Evolutionary conservation across 2,113 vertebrate species (phyloP), one percentile per base, ranked within the genome.

Genomic region (Scortum barcoo): DNA sequence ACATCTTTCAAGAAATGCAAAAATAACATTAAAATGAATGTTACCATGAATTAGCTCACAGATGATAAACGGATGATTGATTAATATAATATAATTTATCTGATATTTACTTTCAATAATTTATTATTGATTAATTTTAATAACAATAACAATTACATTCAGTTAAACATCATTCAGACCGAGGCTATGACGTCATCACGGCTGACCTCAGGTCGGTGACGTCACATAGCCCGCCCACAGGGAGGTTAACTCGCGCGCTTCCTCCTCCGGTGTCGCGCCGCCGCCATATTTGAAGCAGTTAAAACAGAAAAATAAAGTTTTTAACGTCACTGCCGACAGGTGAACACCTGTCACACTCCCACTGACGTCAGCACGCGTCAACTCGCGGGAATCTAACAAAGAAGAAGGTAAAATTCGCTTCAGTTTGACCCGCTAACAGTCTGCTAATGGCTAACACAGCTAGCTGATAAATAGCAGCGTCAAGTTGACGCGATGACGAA

Each of bases 251-350:
- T 7, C 57, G 26, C 65, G 75, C 61, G 78, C 86, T 93, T 94
- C 88, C 88, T 88, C 88, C 90, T 93, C 92, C 93, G 93, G 92
- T 91, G 93, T 91, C 89, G 91, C 42, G n/a, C 22, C 0, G 87
- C 88, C 77, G 91, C 92, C 92, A 93, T 93, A 46, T 91, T 93
- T 90, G 66, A 79, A 72, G 9, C 40, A n/a, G 42, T 73, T 24
- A 70, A 89, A 91, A 89, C 17, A 69, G 40, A 7, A 76, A 71
- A 78, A 77, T 50, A 61, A 33, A 5, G 0, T 63, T 89, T 81
- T 42, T 30, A 3, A 68, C 53, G 4, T 4, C 26, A 2, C 9
- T 30, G 3, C 26, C 14, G 16, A 4, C 30, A 38, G 53, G 46
- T 56, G 19, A 54, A 28, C 54, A 57, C 19, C 20, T 40, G 24